Conservation (phyloP, 2,888 invertebrate genomes). For the Polymixis lichenea region DNA sequence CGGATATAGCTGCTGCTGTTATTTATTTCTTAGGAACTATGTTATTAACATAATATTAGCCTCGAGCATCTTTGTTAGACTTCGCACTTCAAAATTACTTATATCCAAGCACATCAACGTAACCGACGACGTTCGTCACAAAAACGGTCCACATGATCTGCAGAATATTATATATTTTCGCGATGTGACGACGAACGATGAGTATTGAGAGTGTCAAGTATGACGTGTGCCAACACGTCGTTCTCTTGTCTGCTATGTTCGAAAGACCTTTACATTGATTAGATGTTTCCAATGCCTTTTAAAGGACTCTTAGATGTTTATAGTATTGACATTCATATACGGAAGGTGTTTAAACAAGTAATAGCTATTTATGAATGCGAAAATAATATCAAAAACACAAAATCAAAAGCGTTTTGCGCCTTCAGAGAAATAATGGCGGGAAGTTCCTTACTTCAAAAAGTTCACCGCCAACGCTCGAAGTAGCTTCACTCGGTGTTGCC, state of each 20-base stretch:
- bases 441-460: too few species aligned
- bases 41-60: slow-evolving; percentile 34
- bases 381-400: too few species aligned
- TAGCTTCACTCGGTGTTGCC: too few species aligned
- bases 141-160: slow-evolving; percentile 3
- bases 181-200: not conserved
- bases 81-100: slow-evolving; percentile 28
- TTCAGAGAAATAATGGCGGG: too few species aligned
- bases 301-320: not conserved
- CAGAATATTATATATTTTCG: slow-evolving; percentile 4
- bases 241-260: not conserved
- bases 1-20: slow-evolving; percentile 21
- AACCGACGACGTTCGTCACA: slow-evolving; percentile 12
- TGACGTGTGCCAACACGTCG: not conserved
- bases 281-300: not conserved
- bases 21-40: slow-evolving; percentile 22
- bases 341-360: too few species aligned
- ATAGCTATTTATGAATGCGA: too few species aligned
- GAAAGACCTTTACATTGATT: too few species aligned
- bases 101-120: slow-evolving; percentile 1
- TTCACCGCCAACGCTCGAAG: too few species aligned
- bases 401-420: too few species aligned
- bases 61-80: slow-evolving; percentile 7
- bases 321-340: too few species aligned
- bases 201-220: slow-evolving; percentile 10